These are phyloP conservation scores for Pollimyrus isidori DNA, from an alignment of 2,113 vertebrate genomes.

Conservation along the genomic window DNA sequence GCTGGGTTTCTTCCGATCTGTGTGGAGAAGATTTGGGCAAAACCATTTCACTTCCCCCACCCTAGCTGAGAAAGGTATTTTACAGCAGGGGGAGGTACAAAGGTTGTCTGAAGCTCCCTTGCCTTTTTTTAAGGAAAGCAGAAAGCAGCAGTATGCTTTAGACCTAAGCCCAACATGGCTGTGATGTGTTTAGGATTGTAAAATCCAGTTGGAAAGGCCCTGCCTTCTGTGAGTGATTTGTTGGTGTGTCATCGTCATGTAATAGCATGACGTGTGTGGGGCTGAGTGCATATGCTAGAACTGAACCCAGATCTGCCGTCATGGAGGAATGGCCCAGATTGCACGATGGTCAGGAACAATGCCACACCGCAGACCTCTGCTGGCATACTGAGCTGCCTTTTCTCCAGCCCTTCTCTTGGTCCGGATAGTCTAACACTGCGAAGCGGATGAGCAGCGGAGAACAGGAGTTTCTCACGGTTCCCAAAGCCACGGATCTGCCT, in stretches of 20 bases:
- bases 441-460: conserved; percentile 8
- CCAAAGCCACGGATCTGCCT: conserved; percentile 43
- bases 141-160: background rate
- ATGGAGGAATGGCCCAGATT: background rate
- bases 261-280: background rate
- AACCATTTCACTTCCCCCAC: conserved; percentile 18
- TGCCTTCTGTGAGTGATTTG: background rate
- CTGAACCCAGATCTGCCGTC: background rate
- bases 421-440: background rate
- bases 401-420: background rate
- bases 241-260: background rate
- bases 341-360: background rate
- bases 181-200: background rate
- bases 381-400: conserved; percentile 34
- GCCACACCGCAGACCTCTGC: conserved; percentile 32
- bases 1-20: conserved; percentile 20
- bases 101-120: conserved; percentile 30
- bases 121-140: conserved; percentile 19
- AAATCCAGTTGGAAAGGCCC: background rate
- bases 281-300: background rate
- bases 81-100: background rate
- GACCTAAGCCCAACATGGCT: background rate
- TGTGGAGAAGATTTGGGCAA: background rate
- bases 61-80: conserved; percentile 18
- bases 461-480: background rate